These are phyloP conservation scores for Grapholita molesta DNA, from an alignment of 1,140 invertebrate genomes.

Conservation along the genomic window DNA sequence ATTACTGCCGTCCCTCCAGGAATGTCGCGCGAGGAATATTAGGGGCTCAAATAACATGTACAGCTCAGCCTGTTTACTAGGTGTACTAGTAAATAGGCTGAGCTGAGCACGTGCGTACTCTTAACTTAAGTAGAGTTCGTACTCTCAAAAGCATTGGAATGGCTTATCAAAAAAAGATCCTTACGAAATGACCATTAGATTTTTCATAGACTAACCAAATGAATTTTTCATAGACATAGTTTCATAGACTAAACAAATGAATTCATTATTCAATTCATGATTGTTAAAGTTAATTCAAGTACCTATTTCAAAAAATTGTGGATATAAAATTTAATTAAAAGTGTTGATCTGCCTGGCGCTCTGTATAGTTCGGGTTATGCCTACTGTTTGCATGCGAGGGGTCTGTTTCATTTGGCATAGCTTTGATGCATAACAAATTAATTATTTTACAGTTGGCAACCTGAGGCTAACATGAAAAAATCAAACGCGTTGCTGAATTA, in stretches of 20 bases:
- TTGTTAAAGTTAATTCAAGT: no score
- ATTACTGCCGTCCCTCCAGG: neutral
- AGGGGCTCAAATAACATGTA: neutral
- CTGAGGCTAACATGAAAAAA: neutral
- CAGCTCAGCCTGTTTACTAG: neutral
- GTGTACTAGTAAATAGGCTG: no score
- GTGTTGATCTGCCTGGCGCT: neutral
- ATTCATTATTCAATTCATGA: no score
- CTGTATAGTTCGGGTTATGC: neutral
- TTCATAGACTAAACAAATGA: no score
- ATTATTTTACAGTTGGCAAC: neutral
- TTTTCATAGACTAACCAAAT: no score
- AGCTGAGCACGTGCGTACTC: no score
- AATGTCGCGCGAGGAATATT: neutral
- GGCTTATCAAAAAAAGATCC: no score
- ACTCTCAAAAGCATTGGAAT: no score
- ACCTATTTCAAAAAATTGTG: no score
- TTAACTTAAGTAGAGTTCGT: no score
- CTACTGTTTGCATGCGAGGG: neutral
- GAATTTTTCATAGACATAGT: no score
- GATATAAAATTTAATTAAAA: neutral
- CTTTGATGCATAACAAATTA: neutral
- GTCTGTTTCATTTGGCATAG: conserved; percentile 3
- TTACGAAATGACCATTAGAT: no score
- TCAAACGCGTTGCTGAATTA: neutral